Base-by-base conservation (phyloP, 2,113 vertebrate genomes). In the Sterna hirundo region DNA sequence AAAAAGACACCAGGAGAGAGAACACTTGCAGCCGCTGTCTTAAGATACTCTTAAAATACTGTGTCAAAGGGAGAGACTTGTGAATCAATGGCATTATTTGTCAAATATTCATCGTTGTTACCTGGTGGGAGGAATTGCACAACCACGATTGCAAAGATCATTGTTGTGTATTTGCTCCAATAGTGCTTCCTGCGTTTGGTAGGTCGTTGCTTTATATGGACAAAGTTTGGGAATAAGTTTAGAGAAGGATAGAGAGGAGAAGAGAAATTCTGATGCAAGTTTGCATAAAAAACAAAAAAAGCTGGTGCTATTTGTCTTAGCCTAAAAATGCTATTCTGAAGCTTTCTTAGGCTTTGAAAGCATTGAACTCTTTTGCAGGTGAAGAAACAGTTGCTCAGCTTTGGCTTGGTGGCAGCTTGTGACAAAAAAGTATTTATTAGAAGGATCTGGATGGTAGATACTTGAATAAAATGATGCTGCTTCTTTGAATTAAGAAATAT, bases 141-240 rank as follows among this genome's bases (percentile, higher is more conserved):
- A 27, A 5, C 1, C 7, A 1, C 54, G 36, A n/a, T 65, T 1
- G 5, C 38, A 64, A 22, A 55, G 17, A 6, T 17, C 4, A 2
- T 17, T 32, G 26, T 46, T 42, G 15, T 47, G 34, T 7, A 7
- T 42, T 70, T 47, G 36, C 29, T 57, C 17, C 36, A 14, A 7
- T 2, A 17, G 30, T 8, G 40, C 21, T 80, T 61, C 23, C 40
- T 89, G 58, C 25, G 10, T 46, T 80, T 82, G 21, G 30, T 25
- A 5, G 14, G 6, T 70, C 13, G 3, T 36, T 78, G 57, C 22
- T 72, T 79, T 25, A 42, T 7, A 10, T 2, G 12, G 19, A 11
- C 3, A 14, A 65, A 81, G 36, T 32, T 32, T 80, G 62, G 34
- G 36, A 81, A 38, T 60, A 27, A 69, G 11, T 51, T 30, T 66